phyloP scores from a whole-genome alignment of 1,140 invertebrate species.

The Zelostemma sp. region DNA sequence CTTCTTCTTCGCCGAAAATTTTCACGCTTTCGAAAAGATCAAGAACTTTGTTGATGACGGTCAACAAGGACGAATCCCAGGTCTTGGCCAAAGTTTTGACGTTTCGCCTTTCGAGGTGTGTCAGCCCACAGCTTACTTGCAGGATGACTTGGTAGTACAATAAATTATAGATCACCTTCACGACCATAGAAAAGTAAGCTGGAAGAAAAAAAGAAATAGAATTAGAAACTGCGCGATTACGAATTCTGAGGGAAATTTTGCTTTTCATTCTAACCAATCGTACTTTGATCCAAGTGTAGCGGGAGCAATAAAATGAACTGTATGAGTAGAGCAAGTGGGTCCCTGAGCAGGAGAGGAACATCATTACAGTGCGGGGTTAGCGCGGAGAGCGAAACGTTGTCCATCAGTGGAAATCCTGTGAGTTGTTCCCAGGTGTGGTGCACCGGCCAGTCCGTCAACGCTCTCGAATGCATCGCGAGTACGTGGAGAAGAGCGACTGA shows the following conservation, averaged over 20 bases:
- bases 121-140: slow-evolving; percentile 78
- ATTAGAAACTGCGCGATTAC: not conserved
- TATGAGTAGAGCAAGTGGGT: slow-evolving; percentile 86
- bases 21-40: slow-evolving; percentile 59
- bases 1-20: slow-evolving; percentile 57
- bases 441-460: slow-evolving; percentile 76
- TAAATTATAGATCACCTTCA: slow-evolving; percentile 89
- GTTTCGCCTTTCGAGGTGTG: slow-evolving; percentile 67
- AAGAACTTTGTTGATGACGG: slow-evolving; percentile 62
- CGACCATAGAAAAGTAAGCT: slow-evolving; percentile 90
- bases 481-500: slow-evolving; percentile 90
- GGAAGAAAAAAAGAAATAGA: slow-evolving; percentile 55
- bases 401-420: slow-evolving; percentile 67
- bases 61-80: slow-evolving; percentile 39
- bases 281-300: slow-evolving; percentile 87
- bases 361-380: slow-evolving; percentile 73
- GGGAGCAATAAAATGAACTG: slow-evolving; percentile 90
- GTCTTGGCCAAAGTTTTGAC: slow-evolving; percentile 28
- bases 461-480: slow-evolving; percentile 84
- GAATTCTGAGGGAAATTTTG: not conserved
- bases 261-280: slow-evolving; percentile 41
- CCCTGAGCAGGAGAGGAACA: slow-evolving; percentile 86
- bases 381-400: slow-evolving; percentile 56
- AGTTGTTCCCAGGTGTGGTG: slow-evolving; percentile 77
- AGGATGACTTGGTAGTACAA: slow-evolving; percentile 89